Conservation (phyloP, 1,140 invertebrate genomes). For the Eumaeus atala region DNA sequence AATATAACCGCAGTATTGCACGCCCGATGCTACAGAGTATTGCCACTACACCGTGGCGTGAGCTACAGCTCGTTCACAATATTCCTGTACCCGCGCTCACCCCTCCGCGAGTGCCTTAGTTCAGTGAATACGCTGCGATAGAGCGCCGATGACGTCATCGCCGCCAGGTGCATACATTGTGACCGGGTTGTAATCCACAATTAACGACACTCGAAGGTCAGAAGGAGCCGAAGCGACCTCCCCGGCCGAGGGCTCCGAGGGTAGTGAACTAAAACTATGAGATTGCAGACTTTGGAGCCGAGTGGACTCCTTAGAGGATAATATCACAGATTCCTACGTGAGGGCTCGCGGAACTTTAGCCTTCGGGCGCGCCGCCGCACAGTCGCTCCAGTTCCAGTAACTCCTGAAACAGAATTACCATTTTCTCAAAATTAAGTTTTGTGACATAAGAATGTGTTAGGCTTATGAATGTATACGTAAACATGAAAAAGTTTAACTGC, state of each 20-base stretch:
- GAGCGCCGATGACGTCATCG: no score
- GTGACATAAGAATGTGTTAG: no score
- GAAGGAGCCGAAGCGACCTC: background rate
- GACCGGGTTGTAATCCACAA: background rate
- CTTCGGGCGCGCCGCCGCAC: slow-evolving; percentile 52
- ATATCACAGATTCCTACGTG: slow-evolving; percentile 65
- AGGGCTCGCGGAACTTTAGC: slow-evolving; percentile 26
- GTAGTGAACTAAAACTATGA: slow-evolving; percentile 39
- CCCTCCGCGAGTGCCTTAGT: no score
- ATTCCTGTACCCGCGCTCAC: no score
- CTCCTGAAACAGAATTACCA: slow-evolving; percentile 33
- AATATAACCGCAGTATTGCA: slow-evolving; percentile 3
- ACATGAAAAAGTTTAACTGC: no score
- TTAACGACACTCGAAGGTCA: background rate
- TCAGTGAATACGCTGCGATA: no score
- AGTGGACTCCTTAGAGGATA: slow-evolving; percentile 58
- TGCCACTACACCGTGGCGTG: no score
- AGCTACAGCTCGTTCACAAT: no score
- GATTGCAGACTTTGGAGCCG: slow-evolving; percentile 31
- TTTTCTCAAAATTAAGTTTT: no score
- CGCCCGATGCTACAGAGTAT: background rate
- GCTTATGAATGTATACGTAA: no score
- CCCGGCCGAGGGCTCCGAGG: background rate
- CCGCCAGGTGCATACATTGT: no score
- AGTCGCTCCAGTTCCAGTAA: slow-evolving; percentile 49